Percentiles rank a stretch among this genome's conserved stretches.
Evolutionary conservation across 2,888 invertebrate species (phyloP).

Genomic region (Ernsta delagoae): DNA sequence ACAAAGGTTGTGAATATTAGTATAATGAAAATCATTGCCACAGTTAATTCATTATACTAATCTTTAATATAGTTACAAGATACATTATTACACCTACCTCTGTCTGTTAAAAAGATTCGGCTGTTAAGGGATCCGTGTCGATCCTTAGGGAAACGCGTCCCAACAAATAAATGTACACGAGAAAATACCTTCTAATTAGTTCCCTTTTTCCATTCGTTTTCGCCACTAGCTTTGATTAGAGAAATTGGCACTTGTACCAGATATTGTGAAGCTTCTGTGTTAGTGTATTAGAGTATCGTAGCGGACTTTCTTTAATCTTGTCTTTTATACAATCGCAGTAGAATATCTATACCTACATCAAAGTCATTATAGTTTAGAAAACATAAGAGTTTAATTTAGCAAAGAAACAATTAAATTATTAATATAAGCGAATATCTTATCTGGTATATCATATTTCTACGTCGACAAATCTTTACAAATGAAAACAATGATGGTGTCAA

Average conservation of each 20-base stretch:
- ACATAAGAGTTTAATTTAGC: too few relatives aligned
- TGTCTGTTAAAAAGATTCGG: background rate
- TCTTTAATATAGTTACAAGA: background rate
- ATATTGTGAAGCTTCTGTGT: background rate
- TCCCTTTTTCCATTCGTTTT: background rate
- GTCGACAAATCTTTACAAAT: too few relatives aligned
- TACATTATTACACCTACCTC: background rate
- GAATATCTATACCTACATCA: too few relatives aligned
- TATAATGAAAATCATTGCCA: too few relatives aligned
- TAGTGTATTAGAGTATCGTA: background rate
- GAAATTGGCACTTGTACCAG: background rate
- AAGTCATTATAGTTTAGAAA: too few relatives aligned
- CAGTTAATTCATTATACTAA: too few relatives aligned
- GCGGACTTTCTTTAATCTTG: background rate
- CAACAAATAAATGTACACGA: background rate
- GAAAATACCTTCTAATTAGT: slow-evolving; percentile 1
- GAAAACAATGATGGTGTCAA: too few relatives aligned
- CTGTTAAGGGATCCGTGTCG: background rate
- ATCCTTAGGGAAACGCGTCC: background rate
- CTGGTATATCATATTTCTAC: too few relatives aligned
- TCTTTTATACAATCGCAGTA: too few relatives aligned
- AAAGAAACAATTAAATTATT: too few relatives aligned
- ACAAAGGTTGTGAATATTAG: too few relatives aligned
- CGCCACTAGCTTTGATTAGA: background rate
- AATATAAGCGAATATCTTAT: too few relatives aligned